Evolutionary conservation across 2,113 vertebrate species (phyloP).

Genomic region (Craseonycteris thonglongyai): DNA sequence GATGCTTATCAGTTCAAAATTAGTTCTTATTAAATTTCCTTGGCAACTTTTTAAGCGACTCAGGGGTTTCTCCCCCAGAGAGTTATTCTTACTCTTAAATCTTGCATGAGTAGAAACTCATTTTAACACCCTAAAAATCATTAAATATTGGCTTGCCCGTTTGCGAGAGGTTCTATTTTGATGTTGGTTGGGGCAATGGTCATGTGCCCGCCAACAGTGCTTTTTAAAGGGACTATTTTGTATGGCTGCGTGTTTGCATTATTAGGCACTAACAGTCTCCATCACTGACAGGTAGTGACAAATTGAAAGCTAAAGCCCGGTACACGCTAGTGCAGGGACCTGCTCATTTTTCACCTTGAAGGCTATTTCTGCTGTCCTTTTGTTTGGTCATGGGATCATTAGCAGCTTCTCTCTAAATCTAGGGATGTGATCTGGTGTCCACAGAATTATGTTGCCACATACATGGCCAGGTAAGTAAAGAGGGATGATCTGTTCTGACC

Average conservation of each 20-base stretch:
- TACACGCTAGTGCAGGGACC: constrained; percentile 5
- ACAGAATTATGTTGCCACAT: constrained; percentile 63
- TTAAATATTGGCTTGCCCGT: background rate
- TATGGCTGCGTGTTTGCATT: constrained; percentile 8
- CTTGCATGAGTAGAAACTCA: constrained; percentile 42
- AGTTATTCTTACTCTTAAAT: constrained; percentile 58
- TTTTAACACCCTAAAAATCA: constrained; percentile 28
- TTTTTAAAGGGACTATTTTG: constrained; percentile 7
- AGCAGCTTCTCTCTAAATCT: constrained; percentile 65
- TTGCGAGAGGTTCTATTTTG: background rate
- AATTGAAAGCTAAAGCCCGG: background rate
- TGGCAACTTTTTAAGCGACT: constrained; percentile 62
- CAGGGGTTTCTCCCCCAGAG: constrained; percentile 24
- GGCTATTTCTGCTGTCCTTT: constrained; percentile 66
- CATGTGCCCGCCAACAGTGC: background rate
- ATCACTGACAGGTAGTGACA: constrained; percentile 58
- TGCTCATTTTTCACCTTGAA: constrained; percentile 65
- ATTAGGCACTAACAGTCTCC: constrained; percentile 21
- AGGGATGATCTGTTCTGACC: constrained; percentile 54
- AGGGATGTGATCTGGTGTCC: constrained; percentile 44
- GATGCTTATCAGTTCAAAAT: constrained; percentile 83
- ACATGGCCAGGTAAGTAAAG: constrained; percentile 48
- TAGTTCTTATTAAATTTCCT: constrained; percentile 79
- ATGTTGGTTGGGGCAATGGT: background rate
- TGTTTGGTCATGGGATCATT: constrained; percentile 67